These are phyloP conservation scores for Volucella inflata DNA, from an alignment of 2,888 invertebrate genomes.

Conservation along the genomic window DNA sequence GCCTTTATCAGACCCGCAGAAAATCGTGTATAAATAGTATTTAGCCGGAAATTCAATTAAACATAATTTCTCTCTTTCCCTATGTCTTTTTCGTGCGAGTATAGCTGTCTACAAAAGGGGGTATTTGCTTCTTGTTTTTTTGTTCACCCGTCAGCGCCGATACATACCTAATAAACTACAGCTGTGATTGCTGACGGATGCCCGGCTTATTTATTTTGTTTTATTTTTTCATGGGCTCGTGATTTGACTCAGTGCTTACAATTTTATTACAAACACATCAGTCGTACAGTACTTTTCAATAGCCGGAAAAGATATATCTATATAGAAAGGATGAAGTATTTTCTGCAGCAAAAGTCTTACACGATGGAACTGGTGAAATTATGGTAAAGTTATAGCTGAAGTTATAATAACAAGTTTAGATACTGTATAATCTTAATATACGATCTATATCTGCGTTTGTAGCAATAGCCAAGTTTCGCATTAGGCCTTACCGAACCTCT, in stretches of 20 bases:
- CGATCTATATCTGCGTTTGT: no score
- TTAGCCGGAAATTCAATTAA: conserved; percentile 73
- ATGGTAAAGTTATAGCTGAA: no score
- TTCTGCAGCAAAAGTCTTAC: no score
- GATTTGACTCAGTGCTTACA: conserved; percentile 1
- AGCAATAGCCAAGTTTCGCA: no score
- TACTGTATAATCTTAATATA: no score
- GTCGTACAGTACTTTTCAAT: neutral
- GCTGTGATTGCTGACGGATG: conserved; percentile 51
- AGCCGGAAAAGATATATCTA: neutral
- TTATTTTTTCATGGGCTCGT: conserved; percentile 5
- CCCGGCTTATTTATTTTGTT: conserved; percentile 18
- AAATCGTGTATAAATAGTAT: conserved; percentile 58
- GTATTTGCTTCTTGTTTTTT: conserved; percentile 7
- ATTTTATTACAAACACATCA: conserved; percentile 27
- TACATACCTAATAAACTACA: conserved; percentile 15
- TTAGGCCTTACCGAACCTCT: no score
- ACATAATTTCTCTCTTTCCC: conserved; percentile 54
- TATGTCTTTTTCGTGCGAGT: neutral
- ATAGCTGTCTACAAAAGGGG: neutral
- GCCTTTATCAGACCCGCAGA: conserved; percentile 69
- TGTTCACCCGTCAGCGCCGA: conserved; percentile 40
- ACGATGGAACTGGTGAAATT: no score
- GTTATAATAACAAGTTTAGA: no score
- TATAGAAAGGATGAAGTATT: neutral